Conservation (phyloP, 2,797 vertebrate genomes). For the Pipistrellus pygmaeus region DNA sequence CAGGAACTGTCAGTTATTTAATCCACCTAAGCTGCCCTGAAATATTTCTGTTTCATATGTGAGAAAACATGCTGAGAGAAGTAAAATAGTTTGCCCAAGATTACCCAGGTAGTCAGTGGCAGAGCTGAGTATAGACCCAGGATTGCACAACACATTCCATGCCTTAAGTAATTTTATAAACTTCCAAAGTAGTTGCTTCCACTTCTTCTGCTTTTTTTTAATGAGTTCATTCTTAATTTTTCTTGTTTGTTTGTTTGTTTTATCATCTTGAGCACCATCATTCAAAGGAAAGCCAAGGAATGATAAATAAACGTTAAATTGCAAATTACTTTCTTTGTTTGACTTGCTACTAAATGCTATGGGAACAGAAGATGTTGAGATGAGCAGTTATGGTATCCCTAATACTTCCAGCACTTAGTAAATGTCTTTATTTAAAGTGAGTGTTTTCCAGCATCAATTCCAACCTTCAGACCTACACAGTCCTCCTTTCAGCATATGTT, state of each 20-base stretch:
- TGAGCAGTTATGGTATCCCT: background rate
- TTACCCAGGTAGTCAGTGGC: background rate
- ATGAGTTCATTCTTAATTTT: background rate
- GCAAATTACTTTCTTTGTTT: slow-evolving; percentile 30
- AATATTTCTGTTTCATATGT: background rate
- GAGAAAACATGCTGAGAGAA: background rate
- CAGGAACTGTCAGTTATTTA: background rate
- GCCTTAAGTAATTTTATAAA: background rate
- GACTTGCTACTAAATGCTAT: background rate
- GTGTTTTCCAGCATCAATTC: background rate
- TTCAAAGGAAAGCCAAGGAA: background rate
- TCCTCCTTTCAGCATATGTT: background rate
- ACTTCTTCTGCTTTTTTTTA: background rate
- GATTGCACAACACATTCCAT: background rate
- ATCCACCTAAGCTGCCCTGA: background rate
- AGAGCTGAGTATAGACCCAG: background rate
- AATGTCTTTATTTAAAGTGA: background rate
- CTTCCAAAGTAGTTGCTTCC: slow-evolving; percentile 32
- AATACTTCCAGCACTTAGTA: background rate
- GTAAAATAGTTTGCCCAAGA: background rate
- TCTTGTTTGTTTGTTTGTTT: background rate
- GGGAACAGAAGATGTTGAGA: background rate
- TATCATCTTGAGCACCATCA: background rate
- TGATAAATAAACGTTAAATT: slow-evolving; percentile 39
- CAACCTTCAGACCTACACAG: background rate